Base-by-base conservation (phyloP, 2,888 invertebrate genomes). In the Ormyrus pomaceus region DNA sequence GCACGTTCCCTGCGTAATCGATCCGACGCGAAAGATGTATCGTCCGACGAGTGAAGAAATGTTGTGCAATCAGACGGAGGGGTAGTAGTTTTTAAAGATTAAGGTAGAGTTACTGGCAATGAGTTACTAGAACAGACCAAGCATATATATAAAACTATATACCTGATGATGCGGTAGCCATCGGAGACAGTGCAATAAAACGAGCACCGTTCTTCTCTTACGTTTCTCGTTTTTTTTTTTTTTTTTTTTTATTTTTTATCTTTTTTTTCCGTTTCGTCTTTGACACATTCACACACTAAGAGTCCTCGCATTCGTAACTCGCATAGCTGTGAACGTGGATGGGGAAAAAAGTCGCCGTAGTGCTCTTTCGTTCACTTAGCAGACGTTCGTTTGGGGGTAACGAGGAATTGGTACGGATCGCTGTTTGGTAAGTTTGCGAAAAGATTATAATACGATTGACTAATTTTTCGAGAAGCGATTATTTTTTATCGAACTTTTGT, bases 121-220 rank as follows among this genome's bases (percentile, higher is more conserved):
- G 84, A 81, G 84, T 83, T 82, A 83, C 81, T 82, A 81, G 81
- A 83, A 69, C 68, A 83, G 84, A 84, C 83, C 83, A 83, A 77
- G 76, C 73, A 77, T 82, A 82, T 70, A 82, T 77, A 65, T 59
- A 74, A 55, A 73, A 61, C 46, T 79, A 73, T 71, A 78, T 68
- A 81, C 83, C 83, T 83, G 86, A 85, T 77, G 83, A 83, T 84
- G 83, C 83, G 84, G 81, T 84, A 83, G 86, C 86, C 87, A 84
- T 85, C 84, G 70, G 82, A 84, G 84, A 83, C 83, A 86, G 86
- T 87, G 86, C 86, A 87, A 87, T 87, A 87, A 78, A 80, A 76
- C 59, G 62, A 80, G 80, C 77, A 69, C 61, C 77, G 64, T 58
- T 80, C 68, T 73, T 73, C 73, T 61, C 58, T 73, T 65, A 68